Evolutionary conservation across 1,140 invertebrate genomes (phyloP).

Genomic region (Lepidurus couesii): DNA sequence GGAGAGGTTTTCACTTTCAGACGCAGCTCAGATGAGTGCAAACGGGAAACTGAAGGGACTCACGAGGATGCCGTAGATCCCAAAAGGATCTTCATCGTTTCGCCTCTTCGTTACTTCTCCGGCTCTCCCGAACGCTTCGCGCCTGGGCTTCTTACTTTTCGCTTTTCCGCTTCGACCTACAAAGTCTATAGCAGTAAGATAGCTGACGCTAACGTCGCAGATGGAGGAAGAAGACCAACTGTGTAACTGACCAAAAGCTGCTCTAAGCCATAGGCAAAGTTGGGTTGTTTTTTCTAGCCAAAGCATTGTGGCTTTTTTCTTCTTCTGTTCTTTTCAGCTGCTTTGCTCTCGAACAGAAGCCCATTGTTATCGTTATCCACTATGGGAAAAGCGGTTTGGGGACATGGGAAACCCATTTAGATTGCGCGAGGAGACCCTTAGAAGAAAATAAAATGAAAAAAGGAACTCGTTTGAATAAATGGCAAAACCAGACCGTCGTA

Average conservation of each 20-base stretch:
- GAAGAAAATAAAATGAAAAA: not conserved
- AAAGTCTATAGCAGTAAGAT: too few relatives aligned
- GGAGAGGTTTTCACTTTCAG: constrained; percentile 2
- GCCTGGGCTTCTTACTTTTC: not conserved
- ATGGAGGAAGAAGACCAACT: not conserved
- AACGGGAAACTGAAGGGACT: constrained; percentile 9
- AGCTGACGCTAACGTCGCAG: too few relatives aligned
- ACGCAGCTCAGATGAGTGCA: constrained; percentile 5
- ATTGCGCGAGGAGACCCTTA: not conserved
- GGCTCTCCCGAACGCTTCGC: not conserved
- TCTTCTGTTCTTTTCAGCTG: not conserved
- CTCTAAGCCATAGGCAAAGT: constrained; percentile 7
- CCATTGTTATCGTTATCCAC: not conserved
- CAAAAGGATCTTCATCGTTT: constrained; percentile 11
- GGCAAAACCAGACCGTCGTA: not conserved
- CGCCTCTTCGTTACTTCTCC: not conserved
- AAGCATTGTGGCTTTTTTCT: not conserved
- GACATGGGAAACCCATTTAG: not conserved
- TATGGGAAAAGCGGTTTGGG: not conserved
- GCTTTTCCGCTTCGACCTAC: not conserved
- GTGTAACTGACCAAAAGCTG: constrained; percentile 19
- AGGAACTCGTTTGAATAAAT: not conserved
- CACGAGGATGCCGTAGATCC: constrained; percentile 17
- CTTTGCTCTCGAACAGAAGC: not conserved
- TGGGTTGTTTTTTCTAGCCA: not conserved